Percentiles rank a stretch among this genome's conserved stretches.
Evolutionary conservation across 53 echinoderm and acorn worm species (phyloP).

Genomic region (Glandiceps talaboti): DNA sequence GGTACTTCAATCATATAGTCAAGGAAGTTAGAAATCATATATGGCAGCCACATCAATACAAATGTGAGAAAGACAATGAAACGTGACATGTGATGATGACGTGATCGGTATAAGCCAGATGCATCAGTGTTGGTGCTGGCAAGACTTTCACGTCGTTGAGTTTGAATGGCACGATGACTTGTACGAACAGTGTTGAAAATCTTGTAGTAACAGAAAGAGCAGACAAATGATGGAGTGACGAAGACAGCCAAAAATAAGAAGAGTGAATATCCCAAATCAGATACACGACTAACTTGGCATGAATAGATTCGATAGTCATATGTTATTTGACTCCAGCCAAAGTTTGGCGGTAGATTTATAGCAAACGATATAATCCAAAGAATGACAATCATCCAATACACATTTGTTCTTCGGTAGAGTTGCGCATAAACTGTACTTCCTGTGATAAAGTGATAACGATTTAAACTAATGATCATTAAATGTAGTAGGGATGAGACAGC

Average conservation of each 20-base stretch:
- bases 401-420: neutral
- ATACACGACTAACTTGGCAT: neutral
- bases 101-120: neutral
- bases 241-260: neutral
- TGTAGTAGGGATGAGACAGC: neutral
- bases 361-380: neutral
- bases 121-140: neutral
- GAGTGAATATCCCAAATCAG: neutral
- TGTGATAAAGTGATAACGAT: neutral
- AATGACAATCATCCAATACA: neutral
- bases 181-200: neutral
- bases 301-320: neutral
- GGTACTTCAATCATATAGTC: neutral
- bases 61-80: neutral
- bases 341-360: neutral
- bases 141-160: neutral
- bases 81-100: neutral
- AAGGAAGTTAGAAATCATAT: neutral
- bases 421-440: neutral
- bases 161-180: neutral
- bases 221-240: neutral
- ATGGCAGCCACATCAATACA: neutral
- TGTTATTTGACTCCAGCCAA: neutral
- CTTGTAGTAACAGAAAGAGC: neutral
- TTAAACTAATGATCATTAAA: neutral